These are phyloP conservation scores for Aeoliscus strigatus DNA, from an alignment of 2,797 vertebrate genomes.

Conservation along the genomic window DNA sequence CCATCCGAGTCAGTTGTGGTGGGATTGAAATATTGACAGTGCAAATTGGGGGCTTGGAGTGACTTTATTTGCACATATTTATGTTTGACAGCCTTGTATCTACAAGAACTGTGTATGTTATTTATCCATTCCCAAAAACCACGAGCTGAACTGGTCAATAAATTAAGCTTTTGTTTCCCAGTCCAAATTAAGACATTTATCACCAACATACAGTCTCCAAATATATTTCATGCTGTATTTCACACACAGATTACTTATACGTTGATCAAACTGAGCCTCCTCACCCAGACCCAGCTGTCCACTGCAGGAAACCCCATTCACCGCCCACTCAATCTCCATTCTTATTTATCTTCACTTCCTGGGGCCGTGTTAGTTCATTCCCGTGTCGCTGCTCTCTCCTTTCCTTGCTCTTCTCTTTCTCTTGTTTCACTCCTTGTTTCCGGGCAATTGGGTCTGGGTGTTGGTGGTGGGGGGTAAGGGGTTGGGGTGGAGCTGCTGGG, in stretches of 20 bases:
- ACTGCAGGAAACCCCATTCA: conserved; percentile 48
- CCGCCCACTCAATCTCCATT: conserved; percentile 54
- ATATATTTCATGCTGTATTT: conserved; percentile 11
- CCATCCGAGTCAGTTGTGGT: too few species aligned
- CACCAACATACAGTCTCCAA: too few species aligned
- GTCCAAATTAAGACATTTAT: too few species aligned
- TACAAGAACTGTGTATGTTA: too few species aligned
- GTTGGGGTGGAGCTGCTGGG: conserved; percentile 75
- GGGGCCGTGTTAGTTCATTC: conserved; percentile 65
- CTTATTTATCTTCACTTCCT: conserved; percentile 71
- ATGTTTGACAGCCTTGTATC: too few species aligned
- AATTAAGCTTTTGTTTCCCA: too few species aligned
- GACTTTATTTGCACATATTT: too few species aligned
- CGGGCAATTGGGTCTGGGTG: conserved; percentile 76
- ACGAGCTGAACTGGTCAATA: too few species aligned
- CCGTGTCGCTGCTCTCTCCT: conserved; percentile 50
- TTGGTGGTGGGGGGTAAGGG: conserved; percentile 61
- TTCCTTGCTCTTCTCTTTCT: conserved; percentile 38
- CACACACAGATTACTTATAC: conserved; percentile 22
- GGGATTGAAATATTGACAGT: too few species aligned
- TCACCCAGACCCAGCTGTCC: conserved; percentile 35
- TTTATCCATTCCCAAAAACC: too few species aligned
- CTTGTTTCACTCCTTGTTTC: conserved; percentile 72
- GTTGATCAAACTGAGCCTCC: conserved; percentile 19
- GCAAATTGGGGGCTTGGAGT: too few species aligned